Evolutionary conservation across 2,888 invertebrate species (phyloP).

Genomic region (Metellina segmentata): DNA sequence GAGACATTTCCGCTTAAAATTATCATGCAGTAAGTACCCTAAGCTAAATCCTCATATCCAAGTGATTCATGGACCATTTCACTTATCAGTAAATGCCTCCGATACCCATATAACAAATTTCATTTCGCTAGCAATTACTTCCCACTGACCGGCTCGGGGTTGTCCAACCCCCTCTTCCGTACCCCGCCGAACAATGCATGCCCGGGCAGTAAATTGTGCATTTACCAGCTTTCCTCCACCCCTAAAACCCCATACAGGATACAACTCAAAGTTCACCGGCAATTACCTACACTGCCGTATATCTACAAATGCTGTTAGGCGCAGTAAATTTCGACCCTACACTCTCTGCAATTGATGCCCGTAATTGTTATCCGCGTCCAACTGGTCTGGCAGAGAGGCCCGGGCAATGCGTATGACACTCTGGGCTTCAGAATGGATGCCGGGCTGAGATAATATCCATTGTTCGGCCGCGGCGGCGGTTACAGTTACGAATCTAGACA

Average conservation of each 20-base stretch:
- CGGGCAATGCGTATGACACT: conserved; percentile 38
- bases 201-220: conserved; percentile 40
- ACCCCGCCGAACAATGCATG: conserved; percentile 16
- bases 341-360: conserved; percentile 15
- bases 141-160: neutral
- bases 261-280: conserved; percentile 40
- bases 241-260: no score
- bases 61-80: neutral
- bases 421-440: conserved; percentile 1
- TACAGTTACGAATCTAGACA: neutral
- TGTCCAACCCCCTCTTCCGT: neutral
- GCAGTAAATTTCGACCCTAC: conserved; percentile 37
- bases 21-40: no score
- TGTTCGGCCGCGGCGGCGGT: conserved; percentile 8
- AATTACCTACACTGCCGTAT: conserved; percentile 27
- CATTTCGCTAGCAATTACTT: conserved; percentile 32
- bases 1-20: no score
- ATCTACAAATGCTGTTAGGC: conserved; percentile 47
- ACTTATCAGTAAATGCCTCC: neutral
- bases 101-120: conserved; percentile 26
- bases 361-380: conserved; percentile 51
- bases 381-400: neutral
- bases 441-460: conserved; percentile 21
- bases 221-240: neutral
- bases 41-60: no score